Evolutionary conservation across 2,113 vertebrate genomes (phyloP), one percentile per base, ranked within the genome.

Genomic region (Oncorhynchus clarkii): DNA sequence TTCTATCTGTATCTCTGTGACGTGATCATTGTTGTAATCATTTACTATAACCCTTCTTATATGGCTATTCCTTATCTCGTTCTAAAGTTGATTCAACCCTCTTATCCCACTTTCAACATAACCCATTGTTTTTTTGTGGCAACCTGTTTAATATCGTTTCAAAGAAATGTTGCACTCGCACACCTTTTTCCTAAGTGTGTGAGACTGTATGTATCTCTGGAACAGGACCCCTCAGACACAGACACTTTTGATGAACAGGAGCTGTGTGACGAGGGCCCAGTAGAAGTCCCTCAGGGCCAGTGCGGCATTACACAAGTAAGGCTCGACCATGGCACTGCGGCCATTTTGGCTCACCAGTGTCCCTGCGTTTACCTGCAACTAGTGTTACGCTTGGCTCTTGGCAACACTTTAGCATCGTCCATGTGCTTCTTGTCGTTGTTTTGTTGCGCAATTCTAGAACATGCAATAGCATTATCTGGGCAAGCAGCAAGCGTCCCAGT

Each of bases 191-290:
- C 54, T 22, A 62, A 65, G 51, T 54, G 45, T 70, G 79, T 27
- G n/a, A 82, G 82, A 77, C 39, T 76, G 71, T 82, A 49, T 51
- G 39, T 89, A 67, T 91, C 60, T 91, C 71, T 82, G 77, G 85
- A 80, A 67, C 87, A 92, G 92, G 92, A 91, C 54, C 73, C 72
- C 67, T 92, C 90, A 75, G 89, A 84, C 67, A 77, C 84, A 82
- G 91, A 90, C 71, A 8, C 72, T 79, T 82, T 72, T 64, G 89
- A 91, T 62, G 92, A 91, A 3, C 79, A 67, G 67, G 81, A 87
- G 29, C 72, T 85, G 22, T 84, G 85, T 22, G 85, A 87, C 75
- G 84, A 80, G 71, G 85, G 81, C 73, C 86, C 85, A 6, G 76
- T 86, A 81, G 89, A 90, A 48, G 77, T 67, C 54, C 80, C 82